Evolutionary conservation across 2,113 vertebrate species (phyloP).

Genomic region (Helogale parvula): DNA sequence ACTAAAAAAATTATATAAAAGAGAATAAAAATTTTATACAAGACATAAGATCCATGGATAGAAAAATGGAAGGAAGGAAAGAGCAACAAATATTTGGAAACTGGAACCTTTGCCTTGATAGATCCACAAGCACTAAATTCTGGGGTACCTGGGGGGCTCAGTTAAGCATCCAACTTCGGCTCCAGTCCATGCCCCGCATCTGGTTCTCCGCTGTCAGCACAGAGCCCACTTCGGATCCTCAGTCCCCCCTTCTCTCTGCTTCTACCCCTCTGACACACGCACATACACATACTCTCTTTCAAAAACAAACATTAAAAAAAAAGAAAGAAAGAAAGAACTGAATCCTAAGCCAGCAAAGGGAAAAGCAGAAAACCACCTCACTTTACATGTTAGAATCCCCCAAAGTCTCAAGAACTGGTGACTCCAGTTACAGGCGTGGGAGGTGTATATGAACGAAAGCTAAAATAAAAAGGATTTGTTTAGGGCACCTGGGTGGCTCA

Average conservation of each 20-base stretch:
- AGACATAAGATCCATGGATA: not conserved
- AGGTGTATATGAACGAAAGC: not conserved
- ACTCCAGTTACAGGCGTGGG: not conserved
- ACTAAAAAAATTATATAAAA: not conserved
- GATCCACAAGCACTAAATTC: not conserved
- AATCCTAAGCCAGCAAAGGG: conserved; percentile 16
- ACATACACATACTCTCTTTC: no score
- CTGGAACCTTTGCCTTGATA: not conserved
- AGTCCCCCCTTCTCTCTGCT: no score
- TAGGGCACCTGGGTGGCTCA: no score
- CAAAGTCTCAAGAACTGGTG: not conserved
- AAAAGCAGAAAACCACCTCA: conserved; percentile 8
- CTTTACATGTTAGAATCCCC: not conserved
- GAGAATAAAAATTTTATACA: not conserved
- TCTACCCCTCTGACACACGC: no score
- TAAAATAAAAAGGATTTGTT: not conserved
- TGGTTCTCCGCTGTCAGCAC: no score
- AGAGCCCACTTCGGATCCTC: no score
- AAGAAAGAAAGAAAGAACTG: not conserved
- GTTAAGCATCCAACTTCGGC: no score
- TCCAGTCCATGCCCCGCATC: no score
- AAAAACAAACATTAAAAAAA: no score
- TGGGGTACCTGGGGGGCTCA: not conserved
- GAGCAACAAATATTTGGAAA: not conserved
- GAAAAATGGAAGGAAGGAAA: not conserved